Base-by-base conservation (phyloP, 2,113 vertebrate species). In the Pongo abelii region DNA sequence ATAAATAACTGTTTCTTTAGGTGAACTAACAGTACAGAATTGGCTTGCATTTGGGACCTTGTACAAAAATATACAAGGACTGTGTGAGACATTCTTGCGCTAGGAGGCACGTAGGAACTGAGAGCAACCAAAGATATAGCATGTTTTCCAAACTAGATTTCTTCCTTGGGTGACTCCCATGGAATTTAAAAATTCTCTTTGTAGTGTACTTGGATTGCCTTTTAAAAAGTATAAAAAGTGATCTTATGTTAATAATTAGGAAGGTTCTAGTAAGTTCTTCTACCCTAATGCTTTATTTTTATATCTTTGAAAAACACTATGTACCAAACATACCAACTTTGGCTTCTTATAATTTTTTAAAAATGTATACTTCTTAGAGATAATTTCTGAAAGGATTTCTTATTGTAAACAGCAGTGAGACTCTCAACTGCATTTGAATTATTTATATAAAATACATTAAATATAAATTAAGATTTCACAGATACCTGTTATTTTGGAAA, bases 221-320 rank as follows among this genome's bases (percentile, higher is more conserved):
- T 70, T 94, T 46, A 50, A 35, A 13, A 94, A 87, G 4, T n/a
- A 48, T 46, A n/a, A 35, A 8, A 91, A 91, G 1, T 23, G 61
- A 77, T 92, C 94, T 96, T 88, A 32, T 77, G 20, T 85, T 97
- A 85, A 70, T 77, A 95, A 75, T 77, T 91, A 89, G 64, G 25
- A 92, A 75, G 52, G 17, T 89, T 27, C 30, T 89, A 72, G 40
- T 83, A 59, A 77, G 17, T 92, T 89, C 5, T 84, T 57, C 12
- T 83, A 6, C 40, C n/a, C 23, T 59, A 23, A 48, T 61, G 17
- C 1, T 96, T 94, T 77, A 61, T 67, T 84, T 90, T 79, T 86
- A 40, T 72, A 52, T 89, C 32, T 10, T 93, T 93, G 38, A 70
- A 40, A 95, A 94, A 55, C 35, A 84, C 6, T 85, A 8, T 50